A percentile compares a stretch with the other conserved stretches of the same genome.
Conservation (phyloP, 2,888 invertebrate species). For the Imbricaverruca yamaguchii region DNA sequence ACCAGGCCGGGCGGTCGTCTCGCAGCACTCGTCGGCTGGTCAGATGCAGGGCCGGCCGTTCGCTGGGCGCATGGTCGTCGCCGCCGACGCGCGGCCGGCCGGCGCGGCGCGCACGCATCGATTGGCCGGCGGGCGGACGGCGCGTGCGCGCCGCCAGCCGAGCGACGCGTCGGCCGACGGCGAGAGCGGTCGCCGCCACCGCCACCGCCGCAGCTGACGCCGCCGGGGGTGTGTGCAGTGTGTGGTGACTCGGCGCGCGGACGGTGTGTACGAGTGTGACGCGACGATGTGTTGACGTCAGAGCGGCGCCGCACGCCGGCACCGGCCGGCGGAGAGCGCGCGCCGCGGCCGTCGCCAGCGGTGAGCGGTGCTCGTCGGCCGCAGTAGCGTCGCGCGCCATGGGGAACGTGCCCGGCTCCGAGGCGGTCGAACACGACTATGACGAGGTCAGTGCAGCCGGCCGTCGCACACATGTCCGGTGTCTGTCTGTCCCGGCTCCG, state of each 20-base stretch:
- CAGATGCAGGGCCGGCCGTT: no score
- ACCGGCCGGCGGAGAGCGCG: neutral
- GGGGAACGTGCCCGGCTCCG: constrained; percentile 10
- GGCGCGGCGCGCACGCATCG: no score
- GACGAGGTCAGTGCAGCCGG: constrained; percentile 4
- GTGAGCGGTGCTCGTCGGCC: neutral
- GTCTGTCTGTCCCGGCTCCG: no score
- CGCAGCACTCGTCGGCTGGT: no score
- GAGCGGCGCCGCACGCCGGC: neutral
- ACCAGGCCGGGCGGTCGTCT: no score
- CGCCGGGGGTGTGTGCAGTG: neutral
- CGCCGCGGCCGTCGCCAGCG: neutral
- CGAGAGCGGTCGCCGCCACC: no score
- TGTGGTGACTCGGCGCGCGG: neutral
- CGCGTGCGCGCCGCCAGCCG: no score
- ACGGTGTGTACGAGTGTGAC: neutral
- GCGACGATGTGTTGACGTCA: neutral
- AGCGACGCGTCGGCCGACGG: no score
- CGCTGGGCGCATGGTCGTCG: no score
- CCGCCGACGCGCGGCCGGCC: no score
- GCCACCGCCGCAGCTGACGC: no score
- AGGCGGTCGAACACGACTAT: neutral
- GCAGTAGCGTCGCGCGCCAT: neutral
- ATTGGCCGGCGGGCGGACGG: no score
- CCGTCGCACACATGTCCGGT: neutral